A percentile compares a stretch with the other conserved stretches of the same genome.
Conservation (phyloP, 2,797 vertebrate genomes). For the Melanotaenia maccullochi region DNA sequence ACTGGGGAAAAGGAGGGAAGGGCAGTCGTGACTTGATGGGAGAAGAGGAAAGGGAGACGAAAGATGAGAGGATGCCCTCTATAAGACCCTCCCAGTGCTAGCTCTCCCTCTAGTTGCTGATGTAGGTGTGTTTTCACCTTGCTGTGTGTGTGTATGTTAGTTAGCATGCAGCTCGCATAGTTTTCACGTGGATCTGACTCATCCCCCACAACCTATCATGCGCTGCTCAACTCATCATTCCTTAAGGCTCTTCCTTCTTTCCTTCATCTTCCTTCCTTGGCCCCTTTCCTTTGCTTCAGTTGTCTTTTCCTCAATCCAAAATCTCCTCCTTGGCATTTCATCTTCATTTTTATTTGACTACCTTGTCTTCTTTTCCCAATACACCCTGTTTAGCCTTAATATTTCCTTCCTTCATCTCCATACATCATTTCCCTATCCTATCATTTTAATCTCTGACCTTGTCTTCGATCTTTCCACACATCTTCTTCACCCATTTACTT, state of each 20-base stretch:
- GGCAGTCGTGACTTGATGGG: conserved; percentile 48
- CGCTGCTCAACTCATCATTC: conserved; percentile 31
- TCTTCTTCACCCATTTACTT: neutral
- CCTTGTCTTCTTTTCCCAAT: too few relatives aligned
- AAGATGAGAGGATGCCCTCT: conserved; percentile 58
- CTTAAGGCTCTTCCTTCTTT: neutral
- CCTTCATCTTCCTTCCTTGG: neutral
- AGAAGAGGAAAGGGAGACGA: conserved; percentile 7
- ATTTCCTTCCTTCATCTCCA: neutral
- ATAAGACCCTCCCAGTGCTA: conserved; percentile 51
- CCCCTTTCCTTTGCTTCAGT: neutral
- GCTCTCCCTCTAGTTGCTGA: conserved; percentile 41
- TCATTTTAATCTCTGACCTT: neutral
- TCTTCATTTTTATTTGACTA: too few relatives aligned
- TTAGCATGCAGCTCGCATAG: conserved; percentile 77
- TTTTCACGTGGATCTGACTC: conserved; percentile 70
- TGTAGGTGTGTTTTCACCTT: conserved; percentile 62
- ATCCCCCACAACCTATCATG: conserved; percentile 43
- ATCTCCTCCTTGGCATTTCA: neutral
- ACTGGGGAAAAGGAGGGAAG: neutral
- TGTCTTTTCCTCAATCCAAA: neutral
- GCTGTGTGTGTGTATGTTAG: conserved; percentile 18
- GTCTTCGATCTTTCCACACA: neutral
- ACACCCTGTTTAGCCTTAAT: too few relatives aligned
- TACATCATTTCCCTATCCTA: neutral